Evolutionary conservation across 2,888 invertebrate species (phyloP).

Genomic region (Aradus depressus): DNA sequence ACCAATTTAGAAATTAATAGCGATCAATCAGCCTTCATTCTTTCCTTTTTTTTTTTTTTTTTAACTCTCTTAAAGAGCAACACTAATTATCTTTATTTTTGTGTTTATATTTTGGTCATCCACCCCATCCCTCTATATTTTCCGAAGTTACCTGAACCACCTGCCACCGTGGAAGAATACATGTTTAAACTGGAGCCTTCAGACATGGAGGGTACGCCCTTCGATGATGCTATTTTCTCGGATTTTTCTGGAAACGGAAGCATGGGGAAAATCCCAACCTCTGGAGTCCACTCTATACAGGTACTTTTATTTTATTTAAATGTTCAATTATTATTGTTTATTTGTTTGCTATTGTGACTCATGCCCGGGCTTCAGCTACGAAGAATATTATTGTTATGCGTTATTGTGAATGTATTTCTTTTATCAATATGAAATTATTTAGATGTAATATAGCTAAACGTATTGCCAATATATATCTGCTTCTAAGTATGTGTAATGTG

Average conservation of each 20-base stretch:
- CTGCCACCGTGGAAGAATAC: constrained; percentile 12
- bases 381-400: too few relatives aligned
- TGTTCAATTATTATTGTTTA: constrained; percentile 7
- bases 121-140: too few relatives aligned
- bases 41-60: constrained; percentile 9
- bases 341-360: not conserved
- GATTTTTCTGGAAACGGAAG: constrained; percentile 44
- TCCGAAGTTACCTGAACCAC: too few relatives aligned
- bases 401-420: too few relatives aligned
- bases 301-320: constrained; percentile 21
- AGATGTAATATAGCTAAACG: too few relatives aligned
- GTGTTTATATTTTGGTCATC: too few relatives aligned
- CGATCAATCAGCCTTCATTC: constrained; percentile 25
- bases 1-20: constrained; percentile 29
- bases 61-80: too few relatives aligned
- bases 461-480: too few relatives aligned
- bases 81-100: too few relatives aligned
- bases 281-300: constrained; percentile 34
- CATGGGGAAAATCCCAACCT: constrained; percentile 27
- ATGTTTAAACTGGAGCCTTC: constrained; percentile 24
- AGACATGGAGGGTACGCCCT: constrained; percentile 37
- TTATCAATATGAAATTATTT: too few relatives aligned
- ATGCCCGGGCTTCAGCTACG: too few relatives aligned
- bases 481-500: too few relatives aligned
- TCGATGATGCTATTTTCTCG: constrained; percentile 70